Evolutionary conservation across 2,888 invertebrate genomes (phyloP).

Genomic region (Platypus cylindrus): DNA sequence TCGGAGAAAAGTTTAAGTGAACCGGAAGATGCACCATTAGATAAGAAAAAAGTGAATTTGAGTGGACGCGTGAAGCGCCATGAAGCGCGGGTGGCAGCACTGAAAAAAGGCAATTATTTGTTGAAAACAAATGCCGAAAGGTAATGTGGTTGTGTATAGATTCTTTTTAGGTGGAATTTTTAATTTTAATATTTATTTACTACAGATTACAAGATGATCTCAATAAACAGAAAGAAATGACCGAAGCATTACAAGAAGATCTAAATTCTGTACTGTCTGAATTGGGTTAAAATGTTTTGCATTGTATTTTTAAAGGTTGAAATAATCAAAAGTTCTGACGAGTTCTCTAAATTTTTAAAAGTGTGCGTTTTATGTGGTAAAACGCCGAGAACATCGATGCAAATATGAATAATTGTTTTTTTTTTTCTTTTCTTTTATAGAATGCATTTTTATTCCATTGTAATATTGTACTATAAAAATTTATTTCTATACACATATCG

Average conservation of each 20-base stretch:
- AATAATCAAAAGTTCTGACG: too few relatives aligned
- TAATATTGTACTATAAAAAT: too few relatives aligned
- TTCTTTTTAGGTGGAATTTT: background rate
- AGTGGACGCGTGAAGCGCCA: conserved; percentile 56
- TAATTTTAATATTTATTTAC: background rate
- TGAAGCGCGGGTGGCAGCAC: conserved; percentile 63
- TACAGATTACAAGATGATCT: conserved; percentile 71
- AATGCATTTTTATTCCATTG: too few relatives aligned
- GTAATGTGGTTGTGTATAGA: conserved; percentile 3
- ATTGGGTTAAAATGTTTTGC: conserved; percentile 64
- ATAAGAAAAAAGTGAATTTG: conserved; percentile 54
- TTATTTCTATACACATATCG: too few relatives aligned
- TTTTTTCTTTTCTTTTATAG: too few relatives aligned
- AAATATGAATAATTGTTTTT: too few relatives aligned
- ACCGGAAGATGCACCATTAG: conserved; percentile 50
- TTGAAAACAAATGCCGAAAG: conserved; percentile 74
- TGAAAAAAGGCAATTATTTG: conserved; percentile 80
- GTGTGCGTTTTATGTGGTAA: too few relatives aligned
- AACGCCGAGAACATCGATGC: too few relatives aligned
- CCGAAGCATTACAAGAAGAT: conserved; percentile 65
- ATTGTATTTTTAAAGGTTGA: too few relatives aligned
- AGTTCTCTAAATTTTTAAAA: too few relatives aligned
- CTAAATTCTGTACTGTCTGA: conserved; percentile 77
- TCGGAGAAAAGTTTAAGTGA: conserved; percentile 45
- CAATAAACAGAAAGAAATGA: conserved; percentile 69